These are phyloP conservation scores for Probaryconus sp. DNA, from an alignment of 1,140 invertebrate species.

Conservation along the genomic window DNA sequence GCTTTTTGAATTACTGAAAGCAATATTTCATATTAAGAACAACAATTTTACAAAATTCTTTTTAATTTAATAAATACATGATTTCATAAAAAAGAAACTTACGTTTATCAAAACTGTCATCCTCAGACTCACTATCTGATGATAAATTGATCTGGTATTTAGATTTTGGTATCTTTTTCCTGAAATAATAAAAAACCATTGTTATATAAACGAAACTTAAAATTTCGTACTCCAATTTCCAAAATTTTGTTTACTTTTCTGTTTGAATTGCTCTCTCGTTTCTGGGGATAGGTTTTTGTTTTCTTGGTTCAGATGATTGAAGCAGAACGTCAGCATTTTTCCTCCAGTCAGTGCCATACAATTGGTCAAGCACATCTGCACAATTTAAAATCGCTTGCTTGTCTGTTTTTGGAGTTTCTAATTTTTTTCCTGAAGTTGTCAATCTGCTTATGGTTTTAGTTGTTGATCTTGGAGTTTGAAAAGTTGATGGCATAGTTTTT, in stretches of 20 bases:
- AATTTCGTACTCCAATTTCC: neutral
- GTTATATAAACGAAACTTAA: neutral
- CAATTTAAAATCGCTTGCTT: constrained; percentile 66
- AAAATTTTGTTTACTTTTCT: constrained; percentile 58
- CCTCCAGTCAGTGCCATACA: constrained; percentile 79
- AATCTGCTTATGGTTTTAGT: constrained; percentile 25
- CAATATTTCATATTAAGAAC: no score
- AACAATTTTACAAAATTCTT: constrained; percentile 2
- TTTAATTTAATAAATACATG: constrained; percentile 4
- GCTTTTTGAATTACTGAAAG: no score
- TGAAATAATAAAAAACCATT: constrained; percentile 30
- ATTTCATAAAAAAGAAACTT: constrained; percentile 24
- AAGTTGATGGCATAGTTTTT: constrained; percentile 1
- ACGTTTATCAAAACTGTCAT: constrained; percentile 60
- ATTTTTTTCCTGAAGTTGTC: no score
- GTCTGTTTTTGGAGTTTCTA: constrained; percentile 8
- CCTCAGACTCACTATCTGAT: constrained; percentile 61
- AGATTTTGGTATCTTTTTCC: constrained; percentile 49
- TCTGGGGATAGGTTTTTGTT: constrained; percentile 57
- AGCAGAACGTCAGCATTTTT: constrained; percentile 66
- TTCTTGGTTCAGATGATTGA: constrained; percentile 68
- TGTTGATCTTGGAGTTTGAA: constrained; percentile 2
- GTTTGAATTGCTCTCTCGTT: constrained; percentile 65
- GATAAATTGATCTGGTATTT: constrained; percentile 19
- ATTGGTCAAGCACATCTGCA: constrained; percentile 76